Evolutionary conservation across 2,113 vertebrate species (phyloP).

Genomic region (Centropus unirufus): DNA sequence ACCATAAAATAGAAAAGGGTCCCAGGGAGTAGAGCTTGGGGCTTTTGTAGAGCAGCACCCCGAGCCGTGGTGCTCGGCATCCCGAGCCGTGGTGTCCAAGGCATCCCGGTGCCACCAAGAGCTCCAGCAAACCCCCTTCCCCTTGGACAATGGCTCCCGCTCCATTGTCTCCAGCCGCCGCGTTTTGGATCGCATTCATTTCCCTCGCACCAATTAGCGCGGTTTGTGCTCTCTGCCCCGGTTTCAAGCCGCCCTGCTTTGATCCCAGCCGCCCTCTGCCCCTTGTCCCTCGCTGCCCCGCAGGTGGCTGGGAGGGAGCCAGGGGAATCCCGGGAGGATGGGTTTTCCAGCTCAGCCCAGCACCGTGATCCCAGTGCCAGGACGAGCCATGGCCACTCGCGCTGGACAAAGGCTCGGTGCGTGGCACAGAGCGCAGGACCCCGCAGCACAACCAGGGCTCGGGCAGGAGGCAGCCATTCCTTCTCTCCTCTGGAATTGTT

Average conservation of each 20-base stretch:
- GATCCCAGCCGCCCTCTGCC: not conserved
- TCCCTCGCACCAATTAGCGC: not conserved
- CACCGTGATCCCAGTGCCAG: not conserved
- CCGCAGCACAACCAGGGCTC: rapidly evolving
- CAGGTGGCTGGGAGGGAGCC: constrained; percentile 27
- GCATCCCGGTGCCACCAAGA: not conserved
- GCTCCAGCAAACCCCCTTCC: not conserved
- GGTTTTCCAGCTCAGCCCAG: constrained; percentile 3
- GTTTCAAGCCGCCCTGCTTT: not conserved
- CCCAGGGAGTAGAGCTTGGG: not conserved
- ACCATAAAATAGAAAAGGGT: not conserved
- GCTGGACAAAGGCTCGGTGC: not conserved
- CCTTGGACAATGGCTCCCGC: not conserved
- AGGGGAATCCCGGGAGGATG: not conserved
- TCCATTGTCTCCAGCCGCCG: not conserved
- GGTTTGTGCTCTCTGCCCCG: not conserved
- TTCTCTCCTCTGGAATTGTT: no score
- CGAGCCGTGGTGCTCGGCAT: rapidly evolving
- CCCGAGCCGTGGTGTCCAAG: not conserved
- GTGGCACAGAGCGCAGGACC: not conserved
- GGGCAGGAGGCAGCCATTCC: not conserved
- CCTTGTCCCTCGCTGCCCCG: not conserved
- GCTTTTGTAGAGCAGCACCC: not conserved
- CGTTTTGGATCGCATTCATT: not conserved
- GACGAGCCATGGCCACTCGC: rapidly evolving